phyloP scores from a whole-genome alignment of 2,797 vertebrate species.

The Hyperoplus immaculatus region DNA sequence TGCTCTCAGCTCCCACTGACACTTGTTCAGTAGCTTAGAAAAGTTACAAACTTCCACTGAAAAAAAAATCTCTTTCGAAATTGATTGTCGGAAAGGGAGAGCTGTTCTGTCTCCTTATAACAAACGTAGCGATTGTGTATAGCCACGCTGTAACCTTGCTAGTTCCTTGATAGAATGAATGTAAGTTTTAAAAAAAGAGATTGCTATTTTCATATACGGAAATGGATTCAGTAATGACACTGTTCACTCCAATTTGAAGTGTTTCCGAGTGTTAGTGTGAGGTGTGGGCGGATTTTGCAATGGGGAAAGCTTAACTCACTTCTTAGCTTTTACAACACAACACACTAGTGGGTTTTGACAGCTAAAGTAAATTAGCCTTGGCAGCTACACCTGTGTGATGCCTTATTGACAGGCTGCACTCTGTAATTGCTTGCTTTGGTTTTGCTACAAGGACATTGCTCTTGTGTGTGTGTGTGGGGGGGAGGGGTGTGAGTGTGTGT shows the following conservation, averaged over 20 bases:
- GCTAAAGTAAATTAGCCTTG: constrained; percentile 79
- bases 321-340: constrained; percentile 47
- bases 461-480: neutral
- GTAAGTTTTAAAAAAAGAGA: constrained; percentile 6
- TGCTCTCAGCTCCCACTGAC: constrained; percentile 29
- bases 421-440: constrained; percentile 76
- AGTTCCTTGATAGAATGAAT: neutral
- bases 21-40: constrained; percentile 54
- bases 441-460: constrained; percentile 68
- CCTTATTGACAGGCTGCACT: constrained; percentile 76
- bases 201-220: constrained; percentile 38
- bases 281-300: constrained; percentile 46
- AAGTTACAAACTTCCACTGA: constrained; percentile 48
- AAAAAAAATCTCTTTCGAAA: constrained; percentile 5
- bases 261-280: constrained; percentile 37
- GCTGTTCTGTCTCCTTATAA: neutral
- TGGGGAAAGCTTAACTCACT: constrained; percentile 55
- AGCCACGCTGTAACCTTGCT: neutral
- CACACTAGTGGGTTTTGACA: constrained; percentile 75
- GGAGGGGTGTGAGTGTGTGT: neutral
- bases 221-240: constrained; percentile 55
- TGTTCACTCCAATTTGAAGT: constrained; percentile 44
- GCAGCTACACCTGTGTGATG: constrained; percentile 74
- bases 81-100: constrained; percentile 31
- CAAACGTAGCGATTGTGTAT: constrained; percentile 7